Evolutionary conservation across 2,888 invertebrate species (phyloP), one percentile per base, ranked within the genome.

Genomic region (Acanthosepion pharaonis): DNA sequence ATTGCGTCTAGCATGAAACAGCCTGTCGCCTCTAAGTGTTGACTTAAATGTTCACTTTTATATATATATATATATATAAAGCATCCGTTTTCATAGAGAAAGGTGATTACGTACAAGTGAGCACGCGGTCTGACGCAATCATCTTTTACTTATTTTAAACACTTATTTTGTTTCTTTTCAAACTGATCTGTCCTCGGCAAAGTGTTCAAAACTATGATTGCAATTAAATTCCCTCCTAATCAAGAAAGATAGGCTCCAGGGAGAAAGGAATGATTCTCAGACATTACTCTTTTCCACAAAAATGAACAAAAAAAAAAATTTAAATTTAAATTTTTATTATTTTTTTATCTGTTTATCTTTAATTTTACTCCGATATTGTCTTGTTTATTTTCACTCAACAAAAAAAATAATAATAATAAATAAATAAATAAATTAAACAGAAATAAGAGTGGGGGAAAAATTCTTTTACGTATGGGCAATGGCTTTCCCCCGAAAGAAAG

Each of bases 241-340:
- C 78, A 78, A 78, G n/a, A 78, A 78, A 78, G 78, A 78, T 78
- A 78, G 78, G 78, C 78, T 78, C n/a, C 78, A 18, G 78, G 78
- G 78, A 33, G n/a, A 78, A 78, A 78, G 78, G 33, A 33, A 78
- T 25, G 20, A 78, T 78, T 78, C 9, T 33, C 78, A 9, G n/a
- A 78, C 78, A n/a, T 18, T 11, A n/a, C 78, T 15, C 15, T 33
- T n/a, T 15, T 78, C 78, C n/a, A 78, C 20, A n/a, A 23, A 78
- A 78, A 78, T 5, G 9, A 78, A 15, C 9, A 33, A 78, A n/a
- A 18, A 33, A 8, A 78, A 78, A n/a, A 78, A 78, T 78, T 78
- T 78, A 78, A n/a, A 78, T 78, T 78, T 78, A 78, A 78, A 78
- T 78, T 78, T 78, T n/a, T 33, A 78, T 78, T 78, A 33, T 4